These are phyloP conservation scores for Semicossyphus pulcher DNA, from an alignment of 2,113 vertebrate species.

Conservation along the genomic window DNA sequence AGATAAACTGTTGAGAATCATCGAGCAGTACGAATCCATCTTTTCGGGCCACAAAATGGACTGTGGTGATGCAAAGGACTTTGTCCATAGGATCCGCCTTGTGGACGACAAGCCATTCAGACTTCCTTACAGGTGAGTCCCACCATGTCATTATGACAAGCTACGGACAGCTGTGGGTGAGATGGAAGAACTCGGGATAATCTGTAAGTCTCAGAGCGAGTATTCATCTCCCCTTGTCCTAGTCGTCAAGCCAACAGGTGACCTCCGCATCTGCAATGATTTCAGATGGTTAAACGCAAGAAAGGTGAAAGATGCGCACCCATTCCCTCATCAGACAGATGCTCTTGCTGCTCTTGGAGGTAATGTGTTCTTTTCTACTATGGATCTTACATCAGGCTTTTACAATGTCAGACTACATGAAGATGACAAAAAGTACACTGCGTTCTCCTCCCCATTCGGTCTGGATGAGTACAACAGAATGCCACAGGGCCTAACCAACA, in stretches of 20 bases:
- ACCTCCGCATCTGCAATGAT: constrained; percentile 20
- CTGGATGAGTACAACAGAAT: constrained; percentile 33
- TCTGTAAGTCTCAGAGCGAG: constrained; percentile 37
- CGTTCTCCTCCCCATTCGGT: constrained; percentile 27
- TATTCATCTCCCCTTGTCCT: constrained; percentile 23
- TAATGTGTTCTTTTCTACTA: constrained; percentile 17
- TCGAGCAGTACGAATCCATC: not conserved
- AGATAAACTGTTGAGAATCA: not conserved
- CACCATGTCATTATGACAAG: too few relatives aligned
- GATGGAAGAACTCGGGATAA: constrained; percentile 43
- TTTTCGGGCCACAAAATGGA: constrained; percentile 27
- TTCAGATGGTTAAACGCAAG: constrained; percentile 26
- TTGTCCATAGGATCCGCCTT: constrained; percentile 1
- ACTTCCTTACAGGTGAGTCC: too few relatives aligned
- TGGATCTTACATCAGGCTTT: constrained; percentile 29
- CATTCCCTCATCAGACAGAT: constrained; percentile 23
- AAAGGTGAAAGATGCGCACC: not conserved
- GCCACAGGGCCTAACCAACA: not conserved
- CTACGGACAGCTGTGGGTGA: constrained; percentile 28
- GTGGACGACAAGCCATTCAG: constrained; percentile 14
- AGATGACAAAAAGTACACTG: constrained; percentile 21
- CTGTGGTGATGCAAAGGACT: constrained; percentile 7
- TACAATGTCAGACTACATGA: constrained; percentile 34
- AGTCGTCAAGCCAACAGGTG: constrained; percentile 1
- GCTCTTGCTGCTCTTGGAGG: constrained; percentile 20